Base-by-base conservation (phyloP, 1,140 invertebrate species). In the Dendroctonus ponderosae region DNA sequence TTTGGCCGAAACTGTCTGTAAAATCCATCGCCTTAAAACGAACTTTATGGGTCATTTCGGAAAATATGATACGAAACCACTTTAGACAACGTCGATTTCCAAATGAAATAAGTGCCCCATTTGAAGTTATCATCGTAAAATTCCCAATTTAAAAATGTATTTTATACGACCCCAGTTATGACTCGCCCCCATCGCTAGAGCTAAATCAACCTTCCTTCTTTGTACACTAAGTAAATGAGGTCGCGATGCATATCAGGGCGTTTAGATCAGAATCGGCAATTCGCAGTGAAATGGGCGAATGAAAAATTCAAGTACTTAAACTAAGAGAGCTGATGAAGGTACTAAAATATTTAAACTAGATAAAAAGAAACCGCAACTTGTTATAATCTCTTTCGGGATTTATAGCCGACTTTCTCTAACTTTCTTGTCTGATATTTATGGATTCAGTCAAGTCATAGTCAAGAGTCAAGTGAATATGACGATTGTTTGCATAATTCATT, bases 111-210 rank as follows among this genome's bases (percentile, higher is more conserved):
- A 56, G 63, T 66, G 63, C 49, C 62, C 54, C 63, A 52, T 66
- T 66, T 53, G 41, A 14, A 66, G 63, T 42, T 53, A 63, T 63
- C 46, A 60, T 66, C 63, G 43, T 66, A 66, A 66, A 66, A 66
- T 59, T 66, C 54, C 40, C 53, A 66, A 66, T 66, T 66, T 56
- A 66, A 66, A 66, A 66, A 66, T 66, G 63, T 66, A 65, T 65
- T 66, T 66, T 66, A 66, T 66, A 66, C 50, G 57, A 51, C 46
- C 56, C 15, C 14, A n/a, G 63, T 66, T 66, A 66, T 38, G 62
- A 54, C 14, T 49, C 12, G n/a, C 41, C 38, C 51, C 15, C 14
- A n/a, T 26, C 41, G 9, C 8, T 8, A n/a, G 14, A 48, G 9
- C 40, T 64, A 46, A 52, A 56, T 46, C 52, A 56, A n/a, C 41